phyloP scores from a whole-genome alignment of 2,797 vertebrate species.

The Telmatherina bonti region DNA sequence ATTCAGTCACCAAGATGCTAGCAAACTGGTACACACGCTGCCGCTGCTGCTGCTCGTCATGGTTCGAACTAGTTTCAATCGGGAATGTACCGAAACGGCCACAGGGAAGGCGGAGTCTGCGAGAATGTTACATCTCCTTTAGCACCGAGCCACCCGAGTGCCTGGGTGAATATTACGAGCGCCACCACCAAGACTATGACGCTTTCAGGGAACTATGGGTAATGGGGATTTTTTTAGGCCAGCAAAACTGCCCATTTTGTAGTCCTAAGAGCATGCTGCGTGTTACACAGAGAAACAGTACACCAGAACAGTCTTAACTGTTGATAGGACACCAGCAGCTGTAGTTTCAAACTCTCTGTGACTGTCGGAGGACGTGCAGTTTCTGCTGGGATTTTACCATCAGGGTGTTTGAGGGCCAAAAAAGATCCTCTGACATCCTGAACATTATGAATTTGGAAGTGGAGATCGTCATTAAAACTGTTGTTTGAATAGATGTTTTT shows the following conservation, averaged over 20 bases:
- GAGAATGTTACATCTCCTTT: fast-evolving
- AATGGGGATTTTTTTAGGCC: slow-evolving; percentile 43
- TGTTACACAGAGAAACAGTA: too few species aligned
- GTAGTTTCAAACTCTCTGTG: too few species aligned
- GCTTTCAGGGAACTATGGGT: slow-evolving; percentile 52
- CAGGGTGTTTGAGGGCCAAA: too few species aligned
- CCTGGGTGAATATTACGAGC: fast-evolving
- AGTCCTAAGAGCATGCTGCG: neutral
- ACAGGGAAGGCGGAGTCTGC: neutral
- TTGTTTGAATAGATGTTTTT: neutral
- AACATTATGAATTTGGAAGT: too few species aligned
- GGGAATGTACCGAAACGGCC: neutral
- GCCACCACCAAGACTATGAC: neutral
- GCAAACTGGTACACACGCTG: slow-evolving; percentile 4
- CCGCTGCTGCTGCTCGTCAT: neutral
- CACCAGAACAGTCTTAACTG: too few species aligned
- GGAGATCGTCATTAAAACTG: neutral
- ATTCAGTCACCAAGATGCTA: slow-evolving; percentile 8
- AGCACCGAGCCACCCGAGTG: neutral
- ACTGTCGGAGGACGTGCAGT: too few species aligned
- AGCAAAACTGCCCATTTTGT: neutral
- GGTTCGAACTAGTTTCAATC: fast-evolving
- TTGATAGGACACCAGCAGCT: too few species aligned
- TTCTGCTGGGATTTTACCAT: too few species aligned
- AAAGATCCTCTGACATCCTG: too few species aligned